Percentiles rank a stretch among this genome's conserved stretches.
These are phyloP conservation scores for Triplophysa bombifrons DNA, from an alignment of 2,797 vertebrate species.

Conservation along the genomic window DNA sequence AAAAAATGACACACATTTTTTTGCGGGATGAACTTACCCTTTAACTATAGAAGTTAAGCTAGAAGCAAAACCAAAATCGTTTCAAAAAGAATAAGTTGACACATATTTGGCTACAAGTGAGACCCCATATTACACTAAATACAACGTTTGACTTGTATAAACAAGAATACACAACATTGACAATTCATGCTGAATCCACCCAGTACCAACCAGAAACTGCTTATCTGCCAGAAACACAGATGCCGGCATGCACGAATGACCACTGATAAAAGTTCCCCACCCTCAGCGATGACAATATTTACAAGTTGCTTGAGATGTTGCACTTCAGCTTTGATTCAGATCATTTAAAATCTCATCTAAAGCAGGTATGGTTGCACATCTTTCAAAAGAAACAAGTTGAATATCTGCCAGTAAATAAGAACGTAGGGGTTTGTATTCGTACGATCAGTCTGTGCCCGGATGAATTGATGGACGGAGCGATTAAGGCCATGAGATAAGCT, in stretches of 20 bases:
- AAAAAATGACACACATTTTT: neutral
- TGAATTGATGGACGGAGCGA: conserved; percentile 16
- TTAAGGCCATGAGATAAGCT: conserved; percentile 51
- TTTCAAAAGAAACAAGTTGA: neutral
- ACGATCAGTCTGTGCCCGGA: neutral
- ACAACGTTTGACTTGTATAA: no score
- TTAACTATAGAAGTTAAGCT: neutral
- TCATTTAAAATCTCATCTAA: neutral
- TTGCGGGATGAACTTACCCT: no score
- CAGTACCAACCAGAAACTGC: conserved; percentile 15
- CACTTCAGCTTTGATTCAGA: neutral
- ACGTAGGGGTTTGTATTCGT: neutral
- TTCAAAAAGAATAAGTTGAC: neutral
- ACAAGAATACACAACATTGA: neutral
- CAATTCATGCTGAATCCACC: neutral
- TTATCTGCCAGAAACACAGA: conserved; percentile 32
- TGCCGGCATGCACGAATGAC: neutral
- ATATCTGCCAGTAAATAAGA: neutral
- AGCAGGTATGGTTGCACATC: neutral
- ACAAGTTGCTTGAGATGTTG: neutral
- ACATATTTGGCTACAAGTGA: neutral
- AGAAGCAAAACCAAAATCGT: neutral
- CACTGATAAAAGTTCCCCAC: conserved; percentile 29
- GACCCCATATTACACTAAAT: no score
- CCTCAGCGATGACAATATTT: neutral